Percentiles rank a stretch among this genome's conserved stretches.
These are phyloP conservation scores for Drosophila bocki DNA, from an alignment of 1,140 invertebrate genomes.

Conservation along the genomic window DNA sequence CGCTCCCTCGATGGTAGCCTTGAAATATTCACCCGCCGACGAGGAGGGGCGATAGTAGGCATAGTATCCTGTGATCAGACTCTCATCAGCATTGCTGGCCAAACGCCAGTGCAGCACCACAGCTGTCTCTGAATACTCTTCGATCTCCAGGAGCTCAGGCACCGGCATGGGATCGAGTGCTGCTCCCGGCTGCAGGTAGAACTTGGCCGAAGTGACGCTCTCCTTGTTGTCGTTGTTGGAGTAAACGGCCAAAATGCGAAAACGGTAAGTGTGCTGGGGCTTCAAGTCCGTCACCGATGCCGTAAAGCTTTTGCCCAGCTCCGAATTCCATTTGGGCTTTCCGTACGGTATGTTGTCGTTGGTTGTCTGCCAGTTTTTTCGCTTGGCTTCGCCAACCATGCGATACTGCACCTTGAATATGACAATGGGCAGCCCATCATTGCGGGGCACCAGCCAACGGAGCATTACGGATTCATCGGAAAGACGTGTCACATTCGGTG, in stretches of 20 bases:
- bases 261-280: conserved; percentile 90
- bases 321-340: conserved; percentile 87
- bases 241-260: conserved; percentile 96
- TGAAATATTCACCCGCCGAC: conserved; percentile 92
- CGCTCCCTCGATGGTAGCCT: conserved; percentile 91
- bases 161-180: conserved; percentile 88
- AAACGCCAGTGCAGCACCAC: conserved; percentile 90
- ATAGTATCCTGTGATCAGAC: conserved; percentile 89
- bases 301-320: conserved; percentile 86
- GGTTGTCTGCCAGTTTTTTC: conserved; percentile 91
- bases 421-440: conserved; percentile 91
- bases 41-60: conserved; percentile 94
- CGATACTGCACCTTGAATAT: conserved; percentile 92
- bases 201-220: conserved; percentile 92
- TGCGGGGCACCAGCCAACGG: conserved; percentile 92
- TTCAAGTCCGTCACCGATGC: conserved; percentile 89
- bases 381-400: conserved; percentile 67
- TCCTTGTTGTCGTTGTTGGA: conserved; percentile 96
- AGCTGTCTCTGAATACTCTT: conserved; percentile 89
- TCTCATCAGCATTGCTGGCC: conserved; percentile 38
- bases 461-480: conserved; percentile 96
- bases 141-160: conserved; percentile 91
- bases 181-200: conserved; percentile 89
- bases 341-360: conserved; percentile 91
- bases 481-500: conserved; percentile 93